Conservation (phyloP, 2,797 vertebrate species). For the Delichon dasypus region DNA sequence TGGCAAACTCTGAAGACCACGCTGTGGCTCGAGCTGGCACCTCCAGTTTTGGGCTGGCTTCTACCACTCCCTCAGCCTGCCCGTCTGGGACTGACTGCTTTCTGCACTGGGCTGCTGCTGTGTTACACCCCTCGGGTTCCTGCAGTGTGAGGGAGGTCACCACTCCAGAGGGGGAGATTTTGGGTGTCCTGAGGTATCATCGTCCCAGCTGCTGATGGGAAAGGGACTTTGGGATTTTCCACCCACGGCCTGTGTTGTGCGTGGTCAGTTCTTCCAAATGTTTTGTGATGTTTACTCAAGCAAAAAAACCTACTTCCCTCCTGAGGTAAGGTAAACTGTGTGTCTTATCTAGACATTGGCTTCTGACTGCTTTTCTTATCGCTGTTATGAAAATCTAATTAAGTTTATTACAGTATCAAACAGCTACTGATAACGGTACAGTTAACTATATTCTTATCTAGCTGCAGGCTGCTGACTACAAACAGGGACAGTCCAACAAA, state of each 20-base stretch:
- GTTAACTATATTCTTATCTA: background rate
- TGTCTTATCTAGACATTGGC: background rate
- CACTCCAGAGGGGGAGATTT: background rate
- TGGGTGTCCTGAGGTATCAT: background rate
- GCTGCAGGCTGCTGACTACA: background rate
- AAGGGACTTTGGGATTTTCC: background rate
- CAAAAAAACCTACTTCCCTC: background rate
- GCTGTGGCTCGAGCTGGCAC: background rate
- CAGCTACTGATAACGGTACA: conserved; percentile 24
- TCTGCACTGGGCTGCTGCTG: background rate
- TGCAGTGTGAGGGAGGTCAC: background rate
- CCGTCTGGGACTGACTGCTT: background rate
- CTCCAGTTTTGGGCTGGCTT: background rate
- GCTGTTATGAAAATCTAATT: conserved; percentile 43
- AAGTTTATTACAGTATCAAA: conserved; percentile 56
- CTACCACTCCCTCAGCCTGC: background rate
- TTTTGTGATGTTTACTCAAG: background rate
- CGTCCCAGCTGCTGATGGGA: background rate
- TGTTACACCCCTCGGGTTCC: fast-evolving
- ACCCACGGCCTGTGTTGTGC: fast-evolving
- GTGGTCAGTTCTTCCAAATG: background rate
- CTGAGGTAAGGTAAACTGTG: background rate
- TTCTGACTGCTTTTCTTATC: conserved; percentile 40
- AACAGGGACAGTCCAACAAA: background rate
- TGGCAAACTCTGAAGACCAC: background rate